Evolutionary conservation across 2,888 invertebrate species (phyloP).

Genomic region (Anagyrus pseudococci): DNA sequence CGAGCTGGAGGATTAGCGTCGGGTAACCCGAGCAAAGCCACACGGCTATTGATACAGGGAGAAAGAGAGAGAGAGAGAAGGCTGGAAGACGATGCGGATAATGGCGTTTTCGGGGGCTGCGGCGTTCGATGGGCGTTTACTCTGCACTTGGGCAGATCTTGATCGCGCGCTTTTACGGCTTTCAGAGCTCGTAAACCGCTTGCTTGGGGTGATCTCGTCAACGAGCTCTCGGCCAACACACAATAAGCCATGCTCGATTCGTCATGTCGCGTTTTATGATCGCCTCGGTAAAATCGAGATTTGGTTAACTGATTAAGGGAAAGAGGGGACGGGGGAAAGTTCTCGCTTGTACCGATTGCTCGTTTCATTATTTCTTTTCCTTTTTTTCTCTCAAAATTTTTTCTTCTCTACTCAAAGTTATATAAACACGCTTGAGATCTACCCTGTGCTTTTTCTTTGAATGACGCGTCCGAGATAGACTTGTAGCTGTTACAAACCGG

Average conservation of each 20-base stretch:
- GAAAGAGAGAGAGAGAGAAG: no score
- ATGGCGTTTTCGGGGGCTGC: neutral
- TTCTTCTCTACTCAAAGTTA: neutral
- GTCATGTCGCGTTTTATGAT: constrained; percentile 23
- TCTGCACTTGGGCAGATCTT: no score
- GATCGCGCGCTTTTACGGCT: constrained; percentile 7
- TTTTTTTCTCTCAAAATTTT: no score
- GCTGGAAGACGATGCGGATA: no score
- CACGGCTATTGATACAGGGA: neutral
- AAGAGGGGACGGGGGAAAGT: constrained; percentile 8
- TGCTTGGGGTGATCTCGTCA: neutral
- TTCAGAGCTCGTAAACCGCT: constrained; percentile 15
- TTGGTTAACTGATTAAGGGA: constrained; percentile 9
- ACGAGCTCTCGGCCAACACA: constrained; percentile 4
- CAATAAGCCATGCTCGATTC: constrained; percentile 21
- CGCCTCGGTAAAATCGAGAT: constrained; percentile 15
- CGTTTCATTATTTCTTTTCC: constrained; percentile 21
- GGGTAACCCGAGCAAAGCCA: neutral
- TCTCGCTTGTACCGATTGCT: neutral
- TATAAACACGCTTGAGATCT: constrained; percentile 13
- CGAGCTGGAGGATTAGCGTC: neutral
- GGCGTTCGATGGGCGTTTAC: neutral
- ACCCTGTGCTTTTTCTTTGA: no score
- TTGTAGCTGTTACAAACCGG: no score
- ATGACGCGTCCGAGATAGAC: constrained; percentile 16